Conservation (phyloP, 1,140 invertebrate genomes). For the Lanistes nyassanus region DNA sequence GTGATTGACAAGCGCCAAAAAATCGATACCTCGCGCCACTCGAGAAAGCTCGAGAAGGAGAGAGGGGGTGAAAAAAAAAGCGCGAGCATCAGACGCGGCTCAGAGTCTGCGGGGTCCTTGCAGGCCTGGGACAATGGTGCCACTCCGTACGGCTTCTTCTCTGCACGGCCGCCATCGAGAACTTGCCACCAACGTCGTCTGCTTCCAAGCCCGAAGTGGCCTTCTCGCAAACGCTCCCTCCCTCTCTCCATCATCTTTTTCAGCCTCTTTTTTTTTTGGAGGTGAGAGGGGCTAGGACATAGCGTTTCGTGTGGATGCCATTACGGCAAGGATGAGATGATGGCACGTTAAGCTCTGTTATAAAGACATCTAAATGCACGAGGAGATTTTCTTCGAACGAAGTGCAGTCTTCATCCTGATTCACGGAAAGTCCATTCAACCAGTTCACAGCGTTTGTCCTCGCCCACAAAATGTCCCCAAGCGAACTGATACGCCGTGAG, state of each 20-base stretch:
- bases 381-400: too few relatives aligned
- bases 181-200: not conserved
- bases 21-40: not conserved
- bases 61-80: not conserved
- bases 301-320: too few relatives aligned
- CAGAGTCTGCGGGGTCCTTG: not conserved
- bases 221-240: slow-evolving; percentile 10
- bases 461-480: too few relatives aligned
- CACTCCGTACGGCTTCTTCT: slow-evolving; percentile 19
- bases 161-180: slow-evolving; percentile 4
- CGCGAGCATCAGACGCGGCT: not conserved
- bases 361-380: too few relatives aligned
- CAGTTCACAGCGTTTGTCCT: too few relatives aligned
- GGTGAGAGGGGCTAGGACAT: too few relatives aligned
- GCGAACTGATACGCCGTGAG: too few relatives aligned
- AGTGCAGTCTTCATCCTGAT: too few relatives aligned
- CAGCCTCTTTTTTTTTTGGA: slow-evolving; percentile 2
- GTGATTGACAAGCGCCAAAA: not conserved
- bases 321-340: too few relatives aligned
- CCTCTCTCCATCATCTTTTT: slow-evolving; percentile 5
- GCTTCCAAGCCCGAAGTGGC: not conserved
- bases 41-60: not conserved
- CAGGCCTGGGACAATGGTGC: not conserved
- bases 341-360: too few relatives aligned
- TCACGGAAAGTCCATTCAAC: too few relatives aligned